Evolutionary conservation across 2,888 invertebrate species (phyloP).

Genomic region (Oscheius onirici): DNA sequence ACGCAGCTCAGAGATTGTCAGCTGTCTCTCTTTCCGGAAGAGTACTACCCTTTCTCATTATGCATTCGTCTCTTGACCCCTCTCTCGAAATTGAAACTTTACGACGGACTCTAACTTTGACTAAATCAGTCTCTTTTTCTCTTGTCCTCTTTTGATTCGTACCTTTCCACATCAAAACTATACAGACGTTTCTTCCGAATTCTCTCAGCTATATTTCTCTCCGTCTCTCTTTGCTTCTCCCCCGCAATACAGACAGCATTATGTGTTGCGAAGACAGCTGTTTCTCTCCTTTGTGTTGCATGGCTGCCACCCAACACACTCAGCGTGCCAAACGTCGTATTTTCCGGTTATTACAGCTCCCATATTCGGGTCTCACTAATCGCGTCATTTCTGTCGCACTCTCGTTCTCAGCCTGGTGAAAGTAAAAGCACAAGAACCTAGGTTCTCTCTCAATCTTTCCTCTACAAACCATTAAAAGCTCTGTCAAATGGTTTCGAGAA

Average conservation of each 20-base stretch:
- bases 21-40: too few relatives aligned
- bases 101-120: not conserved
- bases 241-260: slow-evolving; percentile 13
- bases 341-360: not conserved
- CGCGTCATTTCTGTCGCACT: not conserved
- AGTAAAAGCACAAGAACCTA: not conserved
- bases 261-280: slow-evolving; percentile 15
- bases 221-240: not conserved
- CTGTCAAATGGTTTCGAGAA: too few relatives aligned
- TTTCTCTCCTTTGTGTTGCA: slow-evolving; percentile 14
- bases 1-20: too few relatives aligned
- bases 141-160: not conserved
- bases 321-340: not conserved
- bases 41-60: too few relatives aligned
- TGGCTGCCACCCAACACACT: not conserved
- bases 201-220: not conserved
- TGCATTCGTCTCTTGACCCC: too few relatives aligned
- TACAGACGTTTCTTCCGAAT: too few relatives aligned
- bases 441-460: not conserved
- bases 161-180: too few relatives aligned
- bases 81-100: too few relatives aligned
- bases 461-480: not conserved
- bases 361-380: not conserved
- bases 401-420: not conserved
- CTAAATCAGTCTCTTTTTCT: not conserved